Base-by-base conservation (phyloP, 2,888 invertebrate species). In the Zaprionus obscuricornis region DNA sequence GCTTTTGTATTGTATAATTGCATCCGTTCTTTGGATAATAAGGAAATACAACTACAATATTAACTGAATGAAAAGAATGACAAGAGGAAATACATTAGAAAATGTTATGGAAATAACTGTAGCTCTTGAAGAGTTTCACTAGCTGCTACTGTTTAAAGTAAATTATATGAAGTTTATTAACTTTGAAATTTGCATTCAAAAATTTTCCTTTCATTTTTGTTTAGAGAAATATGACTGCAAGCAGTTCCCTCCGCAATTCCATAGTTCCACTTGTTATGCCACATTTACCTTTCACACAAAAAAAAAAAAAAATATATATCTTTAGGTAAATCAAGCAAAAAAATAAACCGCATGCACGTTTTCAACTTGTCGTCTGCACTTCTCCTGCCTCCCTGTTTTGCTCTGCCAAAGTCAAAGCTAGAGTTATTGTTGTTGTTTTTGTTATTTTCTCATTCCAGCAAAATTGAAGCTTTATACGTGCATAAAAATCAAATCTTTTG, bases 401-500 rank as follows among this genome's bases (percentile, higher is more conserved):
- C 24, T 2, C 10, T 27, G 11, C 10, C 26, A 10, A 16, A 16
- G 11, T 57, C 54, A 26, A 20, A 43, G 43, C 36, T 45, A 57
- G 42, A 20, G 58, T 58, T 56, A 56, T 46, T 26, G 33, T 26
- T 13, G n/a, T n/a, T n/a, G n/a, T n/a, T n/a, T n/a, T n/a, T 34
- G n/a, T 29, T 11, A 22, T 27, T 27, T 7, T 29, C 16, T 2
- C 1, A 1, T 20, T 1, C 13, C 4, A n/a, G 11, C 40, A 40
- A 45, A 20, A 33, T 56, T 50, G 47, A 36, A 54, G 58, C 68
- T 56, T 58, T 59, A 78, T 64, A 74, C 78, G 85, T 79, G 78
- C 78, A 79, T 79, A 78, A 79, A 85, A 79, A 82, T 85, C 85
- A 79, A 82, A 79, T 85, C 79, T 74, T n/a, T 68, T 51, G 60